Percentiles rank a stretch among this genome's conserved stretches.
Evolutionary conservation across 2,888 invertebrate species (phyloP).

Genomic region (Hydraecia micacea): DNA sequence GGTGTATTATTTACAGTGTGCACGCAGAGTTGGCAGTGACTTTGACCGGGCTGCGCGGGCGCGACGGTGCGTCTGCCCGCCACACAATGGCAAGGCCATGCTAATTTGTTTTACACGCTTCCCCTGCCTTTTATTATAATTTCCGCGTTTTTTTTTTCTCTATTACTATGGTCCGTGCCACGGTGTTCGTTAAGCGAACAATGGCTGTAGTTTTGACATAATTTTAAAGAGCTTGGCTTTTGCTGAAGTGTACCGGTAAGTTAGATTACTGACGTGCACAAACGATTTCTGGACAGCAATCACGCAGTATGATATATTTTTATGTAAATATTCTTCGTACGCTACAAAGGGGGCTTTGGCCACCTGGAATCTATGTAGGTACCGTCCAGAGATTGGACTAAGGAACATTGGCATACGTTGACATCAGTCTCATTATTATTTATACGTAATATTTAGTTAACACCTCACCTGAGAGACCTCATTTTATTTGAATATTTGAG

Average conservation of each 20-base stretch:
- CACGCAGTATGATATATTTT: neutral
- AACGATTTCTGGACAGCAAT: neutral
- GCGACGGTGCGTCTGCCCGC: slow-evolving; percentile 66
- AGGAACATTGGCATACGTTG: neutral
- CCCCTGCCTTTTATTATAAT: slow-evolving; percentile 65
- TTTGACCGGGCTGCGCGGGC: slow-evolving; percentile 76
- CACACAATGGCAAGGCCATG: slow-evolving; percentile 79
- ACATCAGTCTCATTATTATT: neutral
- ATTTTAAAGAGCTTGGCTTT: slow-evolving; percentile 10
- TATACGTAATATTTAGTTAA: neutral
- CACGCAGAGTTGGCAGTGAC: slow-evolving; percentile 76
- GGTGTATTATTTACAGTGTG: slow-evolving; percentile 57
- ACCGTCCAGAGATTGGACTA: neutral
- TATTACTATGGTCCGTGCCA: slow-evolving; percentile 36
- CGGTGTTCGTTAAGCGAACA: slow-evolving; percentile 41
- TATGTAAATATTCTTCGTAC: neutral
- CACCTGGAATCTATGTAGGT: neutral
- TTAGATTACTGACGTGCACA: neutral
- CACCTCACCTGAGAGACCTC: neutral
- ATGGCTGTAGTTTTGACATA: slow-evolving; percentile 28
- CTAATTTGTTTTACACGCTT: slow-evolving; percentile 74
- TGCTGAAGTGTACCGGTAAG: neutral
- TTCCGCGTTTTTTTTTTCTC: slow-evolving; percentile 69
- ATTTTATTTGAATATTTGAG: neutral
- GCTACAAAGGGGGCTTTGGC: neutral